A percentile compares a stretch with the other conserved stretches of the same genome.
Conservation (phyloP, 1,140 invertebrate genomes). For the Lepidurus packardi region DNA sequence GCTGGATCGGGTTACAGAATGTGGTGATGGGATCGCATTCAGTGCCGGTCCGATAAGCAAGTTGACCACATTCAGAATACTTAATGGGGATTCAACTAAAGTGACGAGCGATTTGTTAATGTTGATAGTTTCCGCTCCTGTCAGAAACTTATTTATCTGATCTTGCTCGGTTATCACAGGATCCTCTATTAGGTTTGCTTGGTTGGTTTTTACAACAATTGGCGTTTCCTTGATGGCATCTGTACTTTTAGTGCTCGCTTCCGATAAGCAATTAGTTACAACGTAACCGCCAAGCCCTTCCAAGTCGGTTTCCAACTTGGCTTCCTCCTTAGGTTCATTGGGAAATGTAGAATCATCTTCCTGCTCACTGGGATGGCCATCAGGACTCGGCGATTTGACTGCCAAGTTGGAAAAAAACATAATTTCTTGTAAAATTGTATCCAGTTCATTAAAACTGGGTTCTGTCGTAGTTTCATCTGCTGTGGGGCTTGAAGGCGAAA, state of each 20-base stretch:
- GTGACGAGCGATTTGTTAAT: neutral
- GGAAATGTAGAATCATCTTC: neutral
- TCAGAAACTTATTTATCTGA: neutral
- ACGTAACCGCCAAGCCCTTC: neutral
- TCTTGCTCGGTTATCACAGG: neutral
- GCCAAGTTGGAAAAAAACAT: neutral
- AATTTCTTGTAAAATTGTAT: neutral
- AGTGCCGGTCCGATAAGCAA: neutral
- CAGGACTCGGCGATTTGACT: neutral
- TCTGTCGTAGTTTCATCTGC: neutral
- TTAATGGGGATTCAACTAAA: conserved; percentile 20
- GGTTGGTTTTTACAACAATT: neutral
- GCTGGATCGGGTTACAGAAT: neutral
- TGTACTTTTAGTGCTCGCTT: neutral
- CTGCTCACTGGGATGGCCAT: neutral
- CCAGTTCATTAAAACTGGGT: neutral
- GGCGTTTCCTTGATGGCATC: neutral
- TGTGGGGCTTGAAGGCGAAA: neutral
- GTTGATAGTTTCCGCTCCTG: neutral
- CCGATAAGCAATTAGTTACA: neutral
- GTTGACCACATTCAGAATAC: neutral
- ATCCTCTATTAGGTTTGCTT: neutral
- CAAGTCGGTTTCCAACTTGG: neutral
- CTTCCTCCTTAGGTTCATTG: neutral
- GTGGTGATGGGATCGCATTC: neutral